phyloP scores from a whole-genome alignment of 2,797 vertebrate species.

The Luscinia luscinia region DNA sequence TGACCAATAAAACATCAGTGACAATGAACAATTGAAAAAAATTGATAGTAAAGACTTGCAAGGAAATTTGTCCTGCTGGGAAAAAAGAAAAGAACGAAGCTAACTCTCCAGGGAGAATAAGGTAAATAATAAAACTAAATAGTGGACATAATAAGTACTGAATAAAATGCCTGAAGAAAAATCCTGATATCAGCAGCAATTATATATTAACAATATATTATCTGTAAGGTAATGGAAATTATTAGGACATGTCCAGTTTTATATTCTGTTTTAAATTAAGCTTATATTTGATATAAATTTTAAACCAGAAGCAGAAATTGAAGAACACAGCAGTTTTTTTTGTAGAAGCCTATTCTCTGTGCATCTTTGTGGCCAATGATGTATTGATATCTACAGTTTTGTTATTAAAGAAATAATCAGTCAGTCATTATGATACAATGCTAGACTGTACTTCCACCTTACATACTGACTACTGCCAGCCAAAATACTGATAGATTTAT shows the following conservation, averaged over 20 bases:
- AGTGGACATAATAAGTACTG: background rate
- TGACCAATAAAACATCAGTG: background rate
- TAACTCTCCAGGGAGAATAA: background rate
- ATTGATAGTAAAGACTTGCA: background rate
- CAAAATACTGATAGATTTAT: conserved; percentile 22
- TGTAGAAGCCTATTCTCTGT: background rate
- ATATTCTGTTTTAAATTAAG: conserved; percentile 19
- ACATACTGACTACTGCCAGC: background rate
- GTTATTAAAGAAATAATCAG: conserved; percentile 11
- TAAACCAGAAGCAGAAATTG: background rate
- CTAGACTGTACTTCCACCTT: background rate
- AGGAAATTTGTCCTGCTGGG: background rate
- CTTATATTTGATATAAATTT: background rate
- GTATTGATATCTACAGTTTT: background rate
- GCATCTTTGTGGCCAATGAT: background rate
- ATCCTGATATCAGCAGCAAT: background rate
- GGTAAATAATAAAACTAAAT: conserved; percentile 20
- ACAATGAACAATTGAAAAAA: background rate
- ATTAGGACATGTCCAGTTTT: background rate
- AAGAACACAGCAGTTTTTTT: background rate
- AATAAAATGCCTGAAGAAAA: conserved; percentile 7
- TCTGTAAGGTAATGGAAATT: background rate
- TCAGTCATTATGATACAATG: background rate
- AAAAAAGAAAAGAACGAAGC: background rate
- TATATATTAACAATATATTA: background rate